Evolutionary conservation across 2,113 vertebrate species (phyloP).

Genomic region (Corythaeola cristata): DNA sequence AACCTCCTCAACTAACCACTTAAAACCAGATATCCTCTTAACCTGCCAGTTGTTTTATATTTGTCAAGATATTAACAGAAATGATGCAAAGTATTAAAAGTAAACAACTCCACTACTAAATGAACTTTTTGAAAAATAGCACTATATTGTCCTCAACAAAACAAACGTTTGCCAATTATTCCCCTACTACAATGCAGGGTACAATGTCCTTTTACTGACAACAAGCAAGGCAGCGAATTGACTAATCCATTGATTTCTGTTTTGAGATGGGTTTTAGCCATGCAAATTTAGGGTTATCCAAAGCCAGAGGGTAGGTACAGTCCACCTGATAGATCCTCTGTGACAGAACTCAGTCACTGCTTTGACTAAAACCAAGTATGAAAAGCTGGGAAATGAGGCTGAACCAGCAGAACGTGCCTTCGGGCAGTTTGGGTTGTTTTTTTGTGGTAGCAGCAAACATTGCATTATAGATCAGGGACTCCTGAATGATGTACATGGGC

Average conservation of each 20-base stretch:
- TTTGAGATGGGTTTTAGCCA: conserved; percentile 2
- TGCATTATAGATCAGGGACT: not conserved
- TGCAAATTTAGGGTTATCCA: not conserved
- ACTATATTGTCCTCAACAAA: not conserved
- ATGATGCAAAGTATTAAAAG: not conserved
- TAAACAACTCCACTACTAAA: not conserved
- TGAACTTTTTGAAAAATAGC: not conserved
- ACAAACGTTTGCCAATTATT: not conserved
- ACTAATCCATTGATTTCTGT: conserved; percentile 6
- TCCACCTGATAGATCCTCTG: conserved; percentile 3
- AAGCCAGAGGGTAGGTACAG: not conserved
- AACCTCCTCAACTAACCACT: not conserved
- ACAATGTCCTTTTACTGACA: not conserved
- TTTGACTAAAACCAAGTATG: not conserved
- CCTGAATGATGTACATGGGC: not conserved
- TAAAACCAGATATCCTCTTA: not conserved
- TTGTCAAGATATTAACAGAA: not conserved
- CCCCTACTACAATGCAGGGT: not conserved
- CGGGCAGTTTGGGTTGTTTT: not conserved
- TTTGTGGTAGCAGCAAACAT: not conserved
- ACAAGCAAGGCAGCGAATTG: not conserved
- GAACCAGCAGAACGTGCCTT: not conserved
- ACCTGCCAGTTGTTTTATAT: not conserved
- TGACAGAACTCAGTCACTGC: conserved; percentile 42
- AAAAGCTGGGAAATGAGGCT: not conserved